These are phyloP conservation scores for Rhagonycha lutea DNA, from an alignment of 2,888 invertebrate species.

Conservation along the genomic window DNA sequence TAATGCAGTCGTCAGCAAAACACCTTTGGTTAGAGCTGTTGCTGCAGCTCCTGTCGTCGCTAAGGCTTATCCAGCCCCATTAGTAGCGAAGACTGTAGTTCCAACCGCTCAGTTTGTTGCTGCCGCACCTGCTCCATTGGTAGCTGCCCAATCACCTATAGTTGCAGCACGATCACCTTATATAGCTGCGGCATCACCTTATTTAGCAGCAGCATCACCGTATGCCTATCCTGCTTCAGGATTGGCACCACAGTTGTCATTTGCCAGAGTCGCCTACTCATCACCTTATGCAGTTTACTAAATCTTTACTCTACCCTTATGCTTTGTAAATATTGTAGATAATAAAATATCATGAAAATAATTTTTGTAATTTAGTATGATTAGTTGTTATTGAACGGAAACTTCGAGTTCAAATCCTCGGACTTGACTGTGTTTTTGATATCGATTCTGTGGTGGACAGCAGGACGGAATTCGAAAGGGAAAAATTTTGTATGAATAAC, in stretches of 20 bases:
- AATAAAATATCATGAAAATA: neutral
- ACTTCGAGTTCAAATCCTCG: too few species aligned
- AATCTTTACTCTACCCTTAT: neutral
- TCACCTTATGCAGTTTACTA: constrained; percentile 11
- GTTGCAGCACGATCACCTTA: constrained; percentile 39
- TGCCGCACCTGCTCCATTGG: constrained; percentile 5
- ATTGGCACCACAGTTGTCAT: constrained; percentile 6
- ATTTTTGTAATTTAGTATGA: too few species aligned
- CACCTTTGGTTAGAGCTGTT: constrained; percentile 56
- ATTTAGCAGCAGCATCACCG: constrained; percentile 23
- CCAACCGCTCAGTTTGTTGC: neutral
- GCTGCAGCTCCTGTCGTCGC: constrained; percentile 54
- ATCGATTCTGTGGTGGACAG: too few species aligned
- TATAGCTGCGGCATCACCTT: constrained; percentile 45
- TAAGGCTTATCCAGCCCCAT: constrained; percentile 31
- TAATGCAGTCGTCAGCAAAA: constrained; percentile 69
- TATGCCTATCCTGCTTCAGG: constrained; percentile 4
- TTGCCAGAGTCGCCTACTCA: constrained; percentile 5
- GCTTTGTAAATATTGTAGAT: neutral
- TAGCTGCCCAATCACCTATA: constrained; percentile 39
- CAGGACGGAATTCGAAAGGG: too few species aligned
- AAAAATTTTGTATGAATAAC: too few species aligned
- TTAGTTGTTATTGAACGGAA: too few species aligned
- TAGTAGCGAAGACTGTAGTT: constrained; percentile 11
- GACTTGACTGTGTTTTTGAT: too few species aligned